Conservation (phyloP, 1,140 invertebrate genomes). For the Heliconius hewitsoni region DNA sequence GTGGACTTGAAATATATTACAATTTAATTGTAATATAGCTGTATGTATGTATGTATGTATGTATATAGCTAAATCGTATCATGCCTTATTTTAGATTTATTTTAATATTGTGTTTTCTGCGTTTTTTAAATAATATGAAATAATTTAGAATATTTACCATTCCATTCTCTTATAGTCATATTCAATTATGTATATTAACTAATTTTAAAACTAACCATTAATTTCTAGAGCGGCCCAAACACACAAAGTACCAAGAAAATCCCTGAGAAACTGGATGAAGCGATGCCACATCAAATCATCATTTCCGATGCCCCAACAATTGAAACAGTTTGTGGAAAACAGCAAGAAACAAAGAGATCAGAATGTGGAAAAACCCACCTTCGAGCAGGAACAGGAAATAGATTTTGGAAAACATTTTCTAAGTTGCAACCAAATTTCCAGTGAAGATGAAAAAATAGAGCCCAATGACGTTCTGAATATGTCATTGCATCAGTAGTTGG, state of each 20-base stretch:
- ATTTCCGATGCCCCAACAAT: slow-evolving; percentile 80
- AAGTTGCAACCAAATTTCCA: slow-evolving; percentile 50
- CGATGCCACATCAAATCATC: slow-evolving; percentile 81
- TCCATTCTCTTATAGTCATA: too few relatives aligned
- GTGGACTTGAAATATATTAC: too few relatives aligned
- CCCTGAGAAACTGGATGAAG: slow-evolving; percentile 82
- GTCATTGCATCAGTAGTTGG: slow-evolving; percentile 43
- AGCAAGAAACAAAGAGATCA: slow-evolving; percentile 76
- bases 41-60: too few relatives aligned
- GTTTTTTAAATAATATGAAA: too few relatives aligned
- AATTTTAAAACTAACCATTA: neutral
- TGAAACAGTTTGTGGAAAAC: slow-evolving; percentile 80
- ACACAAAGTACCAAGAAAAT: slow-evolving; percentile 80
- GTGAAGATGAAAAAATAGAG: slow-evolving; percentile 60
- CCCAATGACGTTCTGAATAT: slow-evolving; percentile 58
- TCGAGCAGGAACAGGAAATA: slow-evolving; percentile 43
- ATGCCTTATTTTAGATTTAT: too few relatives aligned
- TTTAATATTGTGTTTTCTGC: too few relatives aligned
- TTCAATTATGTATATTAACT: too few relatives aligned
- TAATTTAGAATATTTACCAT: too few relatives aligned
- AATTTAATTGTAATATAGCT: too few relatives aligned
- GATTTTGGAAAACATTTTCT: slow-evolving; percentile 72
- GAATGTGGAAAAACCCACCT: neutral
- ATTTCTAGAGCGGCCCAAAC: slow-evolving; percentile 79
- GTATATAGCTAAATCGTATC: too few relatives aligned